These are phyloP conservation scores for Mormoops blainvillei DNA, from an alignment of 2,113 vertebrate genomes.

Conservation along the genomic window DNA sequence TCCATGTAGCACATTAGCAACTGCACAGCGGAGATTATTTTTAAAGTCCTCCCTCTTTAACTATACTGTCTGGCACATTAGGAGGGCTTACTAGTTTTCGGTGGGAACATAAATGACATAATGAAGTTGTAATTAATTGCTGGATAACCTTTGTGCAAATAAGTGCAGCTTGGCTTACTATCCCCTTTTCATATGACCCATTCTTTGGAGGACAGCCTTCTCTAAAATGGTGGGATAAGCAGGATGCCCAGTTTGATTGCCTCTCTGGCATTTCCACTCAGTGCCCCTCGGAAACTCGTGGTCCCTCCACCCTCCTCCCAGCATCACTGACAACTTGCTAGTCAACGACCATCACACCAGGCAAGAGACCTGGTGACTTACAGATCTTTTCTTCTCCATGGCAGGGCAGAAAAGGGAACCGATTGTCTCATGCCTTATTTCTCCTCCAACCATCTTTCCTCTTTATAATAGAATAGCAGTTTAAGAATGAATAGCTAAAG, in stretches of 20 bases:
- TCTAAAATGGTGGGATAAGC: neutral
- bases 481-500: neutral
- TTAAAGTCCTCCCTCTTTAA: neutral
- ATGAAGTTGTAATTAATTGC: neutral
- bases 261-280: neutral
- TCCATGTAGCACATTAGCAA: neutral
- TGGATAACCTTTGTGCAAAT: neutral
- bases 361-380: neutral
- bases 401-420: neutral
- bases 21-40: neutral
- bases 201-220: neutral
- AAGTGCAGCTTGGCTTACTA: neutral
- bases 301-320: neutral
- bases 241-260: neutral
- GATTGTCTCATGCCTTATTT: neutral
- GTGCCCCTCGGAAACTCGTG: too few relatives aligned
- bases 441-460: neutral
- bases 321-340: neutral
- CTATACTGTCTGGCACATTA: neutral
- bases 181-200: neutral
- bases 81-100: neutral
- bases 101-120: neutral
- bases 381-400: neutral
- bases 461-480: neutral
- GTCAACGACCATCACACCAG: neutral